Evolutionary conservation across 2,888 invertebrate genomes (phyloP).

Genomic region (Papilio elwesi): DNA sequence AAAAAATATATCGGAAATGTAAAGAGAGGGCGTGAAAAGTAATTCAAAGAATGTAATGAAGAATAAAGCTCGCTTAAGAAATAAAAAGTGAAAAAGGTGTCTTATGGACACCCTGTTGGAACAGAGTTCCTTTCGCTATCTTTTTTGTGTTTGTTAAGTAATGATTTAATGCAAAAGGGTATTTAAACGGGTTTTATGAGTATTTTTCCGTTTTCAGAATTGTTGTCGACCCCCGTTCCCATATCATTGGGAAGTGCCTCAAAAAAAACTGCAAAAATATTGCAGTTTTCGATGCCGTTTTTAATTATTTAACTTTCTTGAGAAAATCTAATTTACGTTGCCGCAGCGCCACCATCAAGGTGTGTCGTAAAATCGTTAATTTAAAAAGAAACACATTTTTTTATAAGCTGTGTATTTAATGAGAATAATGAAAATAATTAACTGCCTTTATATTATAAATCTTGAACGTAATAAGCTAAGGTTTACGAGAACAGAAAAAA

Average conservation of each 20-base stretch:
- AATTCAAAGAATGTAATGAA: slow-evolving; percentile 26
- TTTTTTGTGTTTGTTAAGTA: too few relatives aligned
- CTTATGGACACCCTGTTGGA: too few relatives aligned
- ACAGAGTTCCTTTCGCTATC: too few relatives aligned
- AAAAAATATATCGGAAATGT: background rate
- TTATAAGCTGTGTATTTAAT: slow-evolving; percentile 6
- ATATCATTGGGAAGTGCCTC: too few relatives aligned
- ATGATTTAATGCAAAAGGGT: too few relatives aligned
- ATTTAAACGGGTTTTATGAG: too few relatives aligned
- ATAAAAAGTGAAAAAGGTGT: background rate
- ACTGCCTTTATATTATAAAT: background rate
- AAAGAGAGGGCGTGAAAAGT: slow-evolving; percentile 11
- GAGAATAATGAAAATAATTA: background rate
- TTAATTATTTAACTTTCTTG: background rate
- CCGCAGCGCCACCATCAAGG: background rate
- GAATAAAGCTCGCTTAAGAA: slow-evolving; percentile 19
- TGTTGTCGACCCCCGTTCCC: too few relatives aligned
- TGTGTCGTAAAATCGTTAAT: slow-evolving; percentile 6
- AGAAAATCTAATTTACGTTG: slow-evolving; percentile 9
- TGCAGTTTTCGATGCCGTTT: too few relatives aligned
- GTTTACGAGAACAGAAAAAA: too few relatives aligned
- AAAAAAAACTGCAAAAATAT: too few relatives aligned
- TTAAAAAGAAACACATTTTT: background rate
- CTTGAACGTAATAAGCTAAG: background rate
- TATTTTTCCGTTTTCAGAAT: too few relatives aligned